A percentile compares a stretch with the other conserved stretches of the same genome.
phyloP scores from a whole-genome alignment of 2,113 vertebrate genomes.

The Ptyas mucosa region DNA sequence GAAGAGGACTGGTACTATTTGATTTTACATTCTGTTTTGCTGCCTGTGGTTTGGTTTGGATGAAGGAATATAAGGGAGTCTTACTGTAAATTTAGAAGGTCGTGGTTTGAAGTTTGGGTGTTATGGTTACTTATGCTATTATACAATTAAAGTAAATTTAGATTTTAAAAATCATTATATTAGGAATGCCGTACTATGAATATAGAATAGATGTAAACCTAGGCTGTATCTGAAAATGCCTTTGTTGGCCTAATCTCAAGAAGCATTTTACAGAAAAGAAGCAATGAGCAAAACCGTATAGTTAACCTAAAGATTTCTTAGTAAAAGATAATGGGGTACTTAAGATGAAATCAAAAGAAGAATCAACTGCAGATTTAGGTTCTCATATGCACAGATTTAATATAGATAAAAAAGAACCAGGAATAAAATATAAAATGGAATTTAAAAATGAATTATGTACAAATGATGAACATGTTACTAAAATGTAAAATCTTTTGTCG shows the following conservation, averaged over 20 bases:
- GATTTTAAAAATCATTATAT: neutral
- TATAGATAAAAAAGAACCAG: neutral
- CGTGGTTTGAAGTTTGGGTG: neutral
- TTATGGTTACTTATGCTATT: neutral
- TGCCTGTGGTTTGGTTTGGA: neutral
- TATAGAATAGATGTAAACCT: neutral
- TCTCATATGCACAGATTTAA: neutral
- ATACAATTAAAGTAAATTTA: neutral
- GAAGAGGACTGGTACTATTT: neutral
- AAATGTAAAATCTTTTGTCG: neutral
- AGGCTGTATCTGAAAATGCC: neutral
- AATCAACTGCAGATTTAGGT: neutral
- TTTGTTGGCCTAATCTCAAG: neutral
- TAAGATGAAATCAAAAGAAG: neutral
- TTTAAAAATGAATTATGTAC: neutral
- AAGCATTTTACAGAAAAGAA: neutral
- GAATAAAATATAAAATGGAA: neutral
- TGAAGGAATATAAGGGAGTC: neutral
- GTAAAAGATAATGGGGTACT: neutral
- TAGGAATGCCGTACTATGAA: neutral
- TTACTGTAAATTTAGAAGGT: neutral
- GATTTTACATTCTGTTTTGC: neutral
- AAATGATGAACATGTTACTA: neutral
- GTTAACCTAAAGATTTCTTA: neutral
- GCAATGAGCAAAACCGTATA: neutral